Evolutionary conservation across 2,797 vertebrate genomes (phyloP).

Genomic region (Tangara arthus): DNA sequence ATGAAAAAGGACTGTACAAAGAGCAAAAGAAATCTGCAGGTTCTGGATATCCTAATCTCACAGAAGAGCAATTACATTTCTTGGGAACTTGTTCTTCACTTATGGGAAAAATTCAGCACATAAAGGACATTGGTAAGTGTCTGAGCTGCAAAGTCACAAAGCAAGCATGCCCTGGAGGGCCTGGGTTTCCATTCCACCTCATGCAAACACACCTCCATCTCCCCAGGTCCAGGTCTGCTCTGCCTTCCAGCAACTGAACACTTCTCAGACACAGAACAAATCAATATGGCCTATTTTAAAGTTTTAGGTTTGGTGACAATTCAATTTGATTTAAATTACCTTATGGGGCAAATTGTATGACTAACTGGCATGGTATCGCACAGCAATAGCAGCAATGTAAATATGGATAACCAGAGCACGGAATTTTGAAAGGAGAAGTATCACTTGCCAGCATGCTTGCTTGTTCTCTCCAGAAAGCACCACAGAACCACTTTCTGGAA

Average conservation of each 20-base stretch:
- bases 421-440: not conserved
- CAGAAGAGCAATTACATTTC: not conserved
- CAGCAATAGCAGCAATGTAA: not conserved
- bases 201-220: not conserved
- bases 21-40: not conserved
- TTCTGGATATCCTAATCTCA: not conserved
- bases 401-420: not conserved
- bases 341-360: not conserved
- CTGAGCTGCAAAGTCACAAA: not conserved
- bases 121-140: not conserved
- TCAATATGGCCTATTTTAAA: not conserved
- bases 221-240: not conserved
- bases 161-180: not conserved
- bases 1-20: not conserved
- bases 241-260: not conserved
- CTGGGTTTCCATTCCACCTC: not conserved
- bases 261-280: not conserved
- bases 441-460: not conserved
- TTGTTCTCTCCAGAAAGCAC: not conserved
- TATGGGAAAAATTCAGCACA: not conserved
- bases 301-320: not conserved
- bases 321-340: constrained; percentile 10
- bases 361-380: not conserved
- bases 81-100: not conserved
- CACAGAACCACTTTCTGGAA: not conserved